Evolutionary conservation across 2,113 vertebrate genomes (phyloP).

Genomic region (Paralichthys olivaceus): DNA sequence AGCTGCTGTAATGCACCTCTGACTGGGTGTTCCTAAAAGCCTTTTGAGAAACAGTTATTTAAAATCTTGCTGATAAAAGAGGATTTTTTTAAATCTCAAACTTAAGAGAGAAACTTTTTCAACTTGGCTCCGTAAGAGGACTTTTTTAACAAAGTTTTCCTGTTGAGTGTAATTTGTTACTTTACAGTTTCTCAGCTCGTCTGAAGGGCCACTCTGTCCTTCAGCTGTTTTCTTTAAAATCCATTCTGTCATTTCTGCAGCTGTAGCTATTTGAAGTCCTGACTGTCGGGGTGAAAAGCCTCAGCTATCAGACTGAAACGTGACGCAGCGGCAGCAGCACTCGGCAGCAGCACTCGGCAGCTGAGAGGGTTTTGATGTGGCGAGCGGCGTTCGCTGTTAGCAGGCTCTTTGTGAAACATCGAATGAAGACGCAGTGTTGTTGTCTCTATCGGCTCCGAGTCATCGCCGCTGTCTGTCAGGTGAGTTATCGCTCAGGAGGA

Average conservation of each 20-base stretch:
- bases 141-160: neutral
- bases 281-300: neutral
- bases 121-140: neutral
- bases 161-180: neutral
- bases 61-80: neutral
- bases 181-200: neutral
- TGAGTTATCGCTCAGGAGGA: constrained; percentile 21
- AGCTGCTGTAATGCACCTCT: neutral
- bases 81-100: neutral
- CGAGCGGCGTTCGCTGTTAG: neutral
- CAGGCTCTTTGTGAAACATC: constrained; percentile 23
- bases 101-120: neutral
- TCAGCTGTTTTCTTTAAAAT: neutral
- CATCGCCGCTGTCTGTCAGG: constrained; percentile 15
- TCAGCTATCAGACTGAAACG: constrained; percentile 12
- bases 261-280: constrained; percentile 11
- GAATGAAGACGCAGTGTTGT: constrained; percentile 17
- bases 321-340: neutral
- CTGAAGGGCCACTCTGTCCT: neutral
- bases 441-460: constrained; percentile 28
- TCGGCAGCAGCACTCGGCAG: neutral
- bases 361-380: neutral
- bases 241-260: constrained; percentile 18
- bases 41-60: neutral
- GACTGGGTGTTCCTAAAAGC: neutral